Conservation (phyloP, 2,888 invertebrate genomes). For the Phoenoteleia sp. region DNA sequence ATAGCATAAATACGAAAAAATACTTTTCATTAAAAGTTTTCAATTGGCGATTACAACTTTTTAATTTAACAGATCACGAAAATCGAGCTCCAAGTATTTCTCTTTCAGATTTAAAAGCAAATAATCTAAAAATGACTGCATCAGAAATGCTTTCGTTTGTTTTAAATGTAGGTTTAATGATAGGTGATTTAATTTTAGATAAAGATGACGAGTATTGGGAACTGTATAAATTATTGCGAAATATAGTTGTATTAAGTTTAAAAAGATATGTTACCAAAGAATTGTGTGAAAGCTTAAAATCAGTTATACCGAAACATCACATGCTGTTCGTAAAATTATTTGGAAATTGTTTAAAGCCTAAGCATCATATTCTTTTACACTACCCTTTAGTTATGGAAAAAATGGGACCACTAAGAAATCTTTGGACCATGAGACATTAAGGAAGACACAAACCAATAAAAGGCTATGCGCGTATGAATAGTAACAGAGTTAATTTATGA, state of each 20-base stretch:
- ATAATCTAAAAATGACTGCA: slow-evolving; percentile 44
- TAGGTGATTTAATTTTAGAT: slow-evolving; percentile 42
- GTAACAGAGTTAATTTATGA: too few species aligned
- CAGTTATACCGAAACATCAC: slow-evolving; percentile 22
- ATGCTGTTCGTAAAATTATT: slow-evolving; percentile 33
- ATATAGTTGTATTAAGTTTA: slow-evolving; percentile 12
- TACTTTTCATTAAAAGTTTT: slow-evolving; percentile 49
- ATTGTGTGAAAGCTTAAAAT: slow-evolving; percentile 24
- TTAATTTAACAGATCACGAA: slow-evolving; percentile 17
- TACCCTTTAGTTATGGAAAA: slow-evolving; percentile 61
- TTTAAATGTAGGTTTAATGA: slow-evolving; percentile 24
- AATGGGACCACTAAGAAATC: slow-evolving; percentile 63
- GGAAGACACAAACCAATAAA: slow-evolving; percentile 61
- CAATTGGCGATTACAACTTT: slow-evolving; percentile 53
- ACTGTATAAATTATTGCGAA: slow-evolving; percentile 7
- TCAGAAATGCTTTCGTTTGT: slow-evolving; percentile 54
- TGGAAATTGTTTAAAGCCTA: slow-evolving; percentile 61
- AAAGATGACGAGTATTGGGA: slow-evolving; percentile 44
- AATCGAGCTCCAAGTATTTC: slow-evolving; percentile 18
- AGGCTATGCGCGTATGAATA: slow-evolving; percentile 32
- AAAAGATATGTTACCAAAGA: slow-evolving; percentile 2
- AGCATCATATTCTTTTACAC: slow-evolving; percentile 66
- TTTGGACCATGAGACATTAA: slow-evolving; percentile 69
- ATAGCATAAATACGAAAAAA: slow-evolving; percentile 6
- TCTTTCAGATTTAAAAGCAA: slow-evolving; percentile 17